Evolutionary conservation across 2,888 invertebrate genomes (phyloP).

Genomic region (Ptychoptera albimana): DNA sequence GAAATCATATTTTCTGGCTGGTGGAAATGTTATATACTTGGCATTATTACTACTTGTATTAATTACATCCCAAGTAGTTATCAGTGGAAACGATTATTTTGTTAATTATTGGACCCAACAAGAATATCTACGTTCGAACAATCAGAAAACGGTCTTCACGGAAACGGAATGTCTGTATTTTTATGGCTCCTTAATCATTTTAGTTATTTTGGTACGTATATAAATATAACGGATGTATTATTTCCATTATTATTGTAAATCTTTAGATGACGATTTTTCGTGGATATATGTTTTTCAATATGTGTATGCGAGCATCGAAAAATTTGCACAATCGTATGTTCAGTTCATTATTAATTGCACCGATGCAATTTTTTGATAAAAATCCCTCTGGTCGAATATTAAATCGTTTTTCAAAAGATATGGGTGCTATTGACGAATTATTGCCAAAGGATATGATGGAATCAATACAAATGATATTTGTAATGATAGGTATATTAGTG

Average conservation of each 20-base stretch:
- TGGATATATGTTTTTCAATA: constrained; percentile 52
- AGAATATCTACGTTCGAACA: constrained; percentile 21
- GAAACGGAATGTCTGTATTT: constrained; percentile 26
- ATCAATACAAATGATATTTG: constrained; percentile 32
- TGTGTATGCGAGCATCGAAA: constrained; percentile 59
- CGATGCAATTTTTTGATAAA: constrained; percentile 71
- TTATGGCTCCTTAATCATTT: constrained; percentile 25
- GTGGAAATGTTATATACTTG: constrained; percentile 34
- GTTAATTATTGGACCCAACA: constrained; percentile 40
- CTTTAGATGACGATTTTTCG: constrained; percentile 34
- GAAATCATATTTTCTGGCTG: constrained; percentile 31
- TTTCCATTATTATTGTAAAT: background rate
- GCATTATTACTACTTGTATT: constrained; percentile 31
- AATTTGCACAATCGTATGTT: constrained; percentile 78
- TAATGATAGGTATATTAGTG: constrained; percentile 59
- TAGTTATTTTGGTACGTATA: constrained; percentile 20
- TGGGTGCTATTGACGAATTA: constrained; percentile 43
- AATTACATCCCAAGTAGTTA: constrained; percentile 37
- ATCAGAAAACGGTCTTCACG: constrained; percentile 20
- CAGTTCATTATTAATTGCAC: constrained; percentile 52
- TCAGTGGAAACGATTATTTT: constrained; percentile 44
- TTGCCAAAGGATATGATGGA: constrained; percentile 38
- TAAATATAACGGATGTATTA: background rate
- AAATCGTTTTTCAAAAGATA: constrained; percentile 63
- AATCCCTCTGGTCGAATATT: constrained; percentile 65